These are phyloP conservation scores for Machimus atricapillus DNA, from an alignment of 2,888 invertebrate species.

Conservation along the genomic window DNA sequence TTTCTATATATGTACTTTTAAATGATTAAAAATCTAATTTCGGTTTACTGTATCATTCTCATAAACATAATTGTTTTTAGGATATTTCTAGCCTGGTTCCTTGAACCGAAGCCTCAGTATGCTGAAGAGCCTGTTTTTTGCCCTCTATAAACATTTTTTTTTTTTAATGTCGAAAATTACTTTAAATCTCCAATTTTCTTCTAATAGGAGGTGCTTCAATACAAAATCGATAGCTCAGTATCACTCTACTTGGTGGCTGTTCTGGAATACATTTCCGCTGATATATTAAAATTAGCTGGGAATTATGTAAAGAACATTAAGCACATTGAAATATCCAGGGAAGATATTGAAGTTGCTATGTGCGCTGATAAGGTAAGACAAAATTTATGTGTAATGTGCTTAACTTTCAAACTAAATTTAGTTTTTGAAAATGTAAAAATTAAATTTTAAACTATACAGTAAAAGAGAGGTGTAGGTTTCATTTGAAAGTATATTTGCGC, in stretches of 20 bases:
- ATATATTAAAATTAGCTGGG: constrained; percentile 93
- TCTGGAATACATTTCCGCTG: constrained; percentile 93
- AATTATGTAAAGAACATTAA: constrained; percentile 97
- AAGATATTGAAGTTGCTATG: constrained; percentile 97
- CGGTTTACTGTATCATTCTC: no score
- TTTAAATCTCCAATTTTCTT: constrained; percentile 41
- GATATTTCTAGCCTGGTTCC: no score
- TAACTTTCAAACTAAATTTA: background rate
- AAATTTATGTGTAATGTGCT: background rate
- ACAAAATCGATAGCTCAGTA: constrained; percentile 87
- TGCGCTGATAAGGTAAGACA: constrained; percentile 89
- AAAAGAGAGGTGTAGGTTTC: background rate
- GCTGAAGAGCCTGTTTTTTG: background rate
- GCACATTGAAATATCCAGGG: constrained; percentile 87
- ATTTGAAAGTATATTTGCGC: background rate
- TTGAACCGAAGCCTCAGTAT: background rate
- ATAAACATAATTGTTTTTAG: no score
- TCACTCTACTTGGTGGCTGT: constrained; percentile 91
- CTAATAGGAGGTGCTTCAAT: constrained; percentile 80
- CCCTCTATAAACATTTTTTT: background rate
- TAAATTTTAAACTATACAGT: background rate
- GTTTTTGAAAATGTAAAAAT: background rate
- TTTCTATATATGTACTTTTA: background rate
- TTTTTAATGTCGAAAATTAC: background rate
- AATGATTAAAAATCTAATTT: background rate